phyloP scores from a whole-genome alignment of 2,888 invertebrate genomes.

The Rhaphigaster nebulosa region DNA sequence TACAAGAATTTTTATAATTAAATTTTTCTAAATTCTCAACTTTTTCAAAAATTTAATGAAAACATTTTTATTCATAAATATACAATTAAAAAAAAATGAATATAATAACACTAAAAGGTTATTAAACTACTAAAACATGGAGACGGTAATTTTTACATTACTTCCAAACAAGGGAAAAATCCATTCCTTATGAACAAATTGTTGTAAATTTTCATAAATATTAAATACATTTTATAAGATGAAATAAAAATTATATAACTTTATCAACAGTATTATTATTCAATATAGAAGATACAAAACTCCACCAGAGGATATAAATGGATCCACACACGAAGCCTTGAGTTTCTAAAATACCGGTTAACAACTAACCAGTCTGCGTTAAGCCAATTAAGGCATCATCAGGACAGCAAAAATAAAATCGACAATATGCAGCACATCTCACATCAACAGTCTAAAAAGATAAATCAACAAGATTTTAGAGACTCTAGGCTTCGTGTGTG shows the following conservation, averaged over 20 bases:
- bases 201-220: background rate
- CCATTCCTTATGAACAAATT: too few relatives aligned
- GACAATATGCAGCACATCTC: too few relatives aligned
- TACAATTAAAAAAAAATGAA: background rate
- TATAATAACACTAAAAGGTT: background rate
- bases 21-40: background rate
- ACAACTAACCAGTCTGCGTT: too few relatives aligned
- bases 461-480: too few relatives aligned
- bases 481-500: too few relatives aligned
- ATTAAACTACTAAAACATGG: background rate
- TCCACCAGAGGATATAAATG: too few relatives aligned
- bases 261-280: background rate
- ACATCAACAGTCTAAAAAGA: too few relatives aligned
- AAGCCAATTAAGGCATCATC: too few relatives aligned
- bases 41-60: background rate
- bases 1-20: background rate
- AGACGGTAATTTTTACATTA: background rate
- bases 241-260: background rate
- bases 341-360: too few relatives aligned
- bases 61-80: constrained; percentile 3
- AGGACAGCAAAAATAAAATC: too few relatives aligned
- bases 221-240: background rate
- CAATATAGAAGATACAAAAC: too few relatives aligned
- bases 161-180: background rate
- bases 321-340: too few relatives aligned